These are phyloP conservation scores for Kryphioiulus occultus DNA, from an alignment of 2,888 invertebrate species.

Conservation along the genomic window DNA sequence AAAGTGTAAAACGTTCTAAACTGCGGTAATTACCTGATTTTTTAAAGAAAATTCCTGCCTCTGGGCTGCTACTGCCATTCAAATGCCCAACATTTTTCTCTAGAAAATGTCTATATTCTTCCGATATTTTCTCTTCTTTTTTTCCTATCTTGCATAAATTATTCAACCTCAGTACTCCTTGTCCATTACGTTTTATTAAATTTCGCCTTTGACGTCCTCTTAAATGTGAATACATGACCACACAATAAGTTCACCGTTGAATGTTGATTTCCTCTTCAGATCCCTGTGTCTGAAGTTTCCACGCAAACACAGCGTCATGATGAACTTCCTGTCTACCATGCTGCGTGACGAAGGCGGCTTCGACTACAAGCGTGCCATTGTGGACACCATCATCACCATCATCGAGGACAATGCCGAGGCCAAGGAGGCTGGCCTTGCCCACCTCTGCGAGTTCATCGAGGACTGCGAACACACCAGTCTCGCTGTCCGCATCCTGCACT, in stretches of 20 bases:
- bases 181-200: too few species aligned
- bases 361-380: constrained; percentile 98
- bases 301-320: constrained; percentile 92
- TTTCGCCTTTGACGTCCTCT: background rate
- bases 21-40: too few species aligned
- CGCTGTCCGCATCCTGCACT: constrained; percentile 93
- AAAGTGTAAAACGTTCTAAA: too few species aligned
- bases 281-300: constrained; percentile 95
- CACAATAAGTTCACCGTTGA: too few species aligned
- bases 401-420: constrained; percentile 98
- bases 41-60: too few species aligned
- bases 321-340: constrained; percentile 97
- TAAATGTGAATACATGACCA: too few species aligned
- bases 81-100: too few species aligned
- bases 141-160: too few species aligned
- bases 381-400: constrained; percentile 95
- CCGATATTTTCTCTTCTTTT: too few species aligned
- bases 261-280: constrained; percentile 60
- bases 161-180: too few species aligned
- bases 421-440: constrained; percentile 90
- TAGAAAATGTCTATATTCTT: too few species aligned
- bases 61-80: too few species aligned
- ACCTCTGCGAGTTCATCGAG: constrained; percentile 99
- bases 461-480: constrained; percentile 98
- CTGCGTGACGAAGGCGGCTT: constrained; percentile 94